These are phyloP conservation scores for Scotopteryx bipunctaria DNA, from an alignment of 2,888 invertebrate species.

Conservation along the genomic window DNA sequence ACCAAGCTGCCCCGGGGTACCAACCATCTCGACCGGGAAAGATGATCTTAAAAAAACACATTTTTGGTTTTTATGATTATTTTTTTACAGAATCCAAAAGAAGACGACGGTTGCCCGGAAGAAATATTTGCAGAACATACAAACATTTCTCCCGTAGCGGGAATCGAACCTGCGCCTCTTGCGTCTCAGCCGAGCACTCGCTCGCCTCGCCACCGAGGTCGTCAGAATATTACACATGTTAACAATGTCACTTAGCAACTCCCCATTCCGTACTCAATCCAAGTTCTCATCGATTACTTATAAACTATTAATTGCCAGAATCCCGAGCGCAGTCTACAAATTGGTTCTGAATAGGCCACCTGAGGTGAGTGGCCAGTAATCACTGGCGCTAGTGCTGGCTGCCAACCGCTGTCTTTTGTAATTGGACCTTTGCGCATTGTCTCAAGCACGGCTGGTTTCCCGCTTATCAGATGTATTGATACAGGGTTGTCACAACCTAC, in stretches of 20 bases:
- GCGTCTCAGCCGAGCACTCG: too few species aligned
- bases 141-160: too few species aligned
- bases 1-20: too few species aligned
- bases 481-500: slow-evolving; percentile 3
- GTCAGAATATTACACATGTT: too few species aligned
- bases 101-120: too few species aligned
- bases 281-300: slow-evolving; percentile 13
- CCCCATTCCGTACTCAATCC: neutral
- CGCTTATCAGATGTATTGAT: slow-evolving; percentile 13
- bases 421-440: slow-evolving; percentile 16
- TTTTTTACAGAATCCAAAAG: too few species aligned
- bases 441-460: slow-evolving; percentile 13
- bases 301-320: slow-evolving; percentile 15
- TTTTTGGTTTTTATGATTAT: too few species aligned
- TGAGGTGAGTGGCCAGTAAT: slow-evolving; percentile 12
- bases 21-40: too few species aligned
- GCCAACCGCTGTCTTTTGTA: slow-evolving; percentile 14
- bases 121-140: too few species aligned
- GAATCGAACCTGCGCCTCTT: too few species aligned
- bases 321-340: slow-evolving; percentile 8
- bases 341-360: slow-evolving; percentile 10
- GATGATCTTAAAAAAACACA: too few species aligned
- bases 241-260: slow-evolving; percentile 1
- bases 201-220: too few species aligned
- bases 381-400: slow-evolving; percentile 6